Percentiles rank a stretch among this genome's conserved stretches.
Evolutionary conservation across 2,113 vertebrate species (phyloP).

Genomic region (Chaetops frenatus): DNA sequence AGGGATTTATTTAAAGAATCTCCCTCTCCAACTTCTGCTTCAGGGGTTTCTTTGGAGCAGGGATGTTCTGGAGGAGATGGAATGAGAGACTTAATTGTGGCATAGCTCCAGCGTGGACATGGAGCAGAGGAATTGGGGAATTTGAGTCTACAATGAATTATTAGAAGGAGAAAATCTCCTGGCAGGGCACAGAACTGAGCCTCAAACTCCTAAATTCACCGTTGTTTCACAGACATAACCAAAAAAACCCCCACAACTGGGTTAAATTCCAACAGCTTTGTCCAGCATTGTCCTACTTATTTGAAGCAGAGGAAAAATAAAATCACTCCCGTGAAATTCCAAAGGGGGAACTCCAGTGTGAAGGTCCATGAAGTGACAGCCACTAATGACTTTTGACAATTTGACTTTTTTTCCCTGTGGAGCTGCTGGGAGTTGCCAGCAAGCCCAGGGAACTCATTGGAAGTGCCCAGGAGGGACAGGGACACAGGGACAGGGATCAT

Average conservation of each 20-base stretch:
- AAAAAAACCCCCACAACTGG: fast-evolving
- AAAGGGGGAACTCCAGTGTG: neutral
- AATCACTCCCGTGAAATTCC: neutral
- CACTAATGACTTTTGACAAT: conserved; percentile 36
- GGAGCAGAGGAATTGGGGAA: neutral
- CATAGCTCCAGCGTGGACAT: fast-evolving
- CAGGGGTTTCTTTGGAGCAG: fast-evolving
- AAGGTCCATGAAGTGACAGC: conserved; percentile 33
- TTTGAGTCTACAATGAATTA: neutral
- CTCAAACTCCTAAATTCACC: neutral
- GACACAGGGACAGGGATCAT: neutral
- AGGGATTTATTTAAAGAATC: neutral
- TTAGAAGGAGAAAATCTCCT: neutral
- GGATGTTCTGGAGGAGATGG: neutral
- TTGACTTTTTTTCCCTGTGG: neutral
- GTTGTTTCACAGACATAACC: fast-evolving
- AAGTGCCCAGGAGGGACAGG: neutral
- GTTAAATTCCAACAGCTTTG: neutral
- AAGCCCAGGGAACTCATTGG: neutral
- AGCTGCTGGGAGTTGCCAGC: conserved; percentile 26
- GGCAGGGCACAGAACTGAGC: neutral
- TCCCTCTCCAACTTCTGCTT: neutral
- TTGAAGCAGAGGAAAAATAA: neutral
- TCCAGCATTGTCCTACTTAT: neutral
- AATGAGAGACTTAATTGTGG: neutral